phyloP scores from a whole-genome alignment of 2,113 vertebrate genomes.

The Tympanuchus pallidicinctus region DNA sequence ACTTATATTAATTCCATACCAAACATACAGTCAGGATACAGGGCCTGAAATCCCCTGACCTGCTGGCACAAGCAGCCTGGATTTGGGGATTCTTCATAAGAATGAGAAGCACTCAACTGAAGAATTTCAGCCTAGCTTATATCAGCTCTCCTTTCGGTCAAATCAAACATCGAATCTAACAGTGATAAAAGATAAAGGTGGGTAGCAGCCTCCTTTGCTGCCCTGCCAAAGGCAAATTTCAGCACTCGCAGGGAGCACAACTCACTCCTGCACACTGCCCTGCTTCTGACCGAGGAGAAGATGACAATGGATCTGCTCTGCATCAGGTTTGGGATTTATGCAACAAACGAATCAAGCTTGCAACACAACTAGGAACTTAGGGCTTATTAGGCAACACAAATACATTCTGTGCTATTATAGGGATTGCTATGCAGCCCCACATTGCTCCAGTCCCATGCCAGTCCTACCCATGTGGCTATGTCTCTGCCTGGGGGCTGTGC shows the following conservation, averaged over 20 bases:
- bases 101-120: not conserved
- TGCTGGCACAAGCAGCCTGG: fast-evolving
- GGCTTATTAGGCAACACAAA: not conserved
- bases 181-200: not conserved
- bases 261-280: not conserved
- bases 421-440: fast-evolving
- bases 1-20: not conserved
- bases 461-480: fast-evolving
- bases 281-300: not conserved
- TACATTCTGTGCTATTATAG: fast-evolving
- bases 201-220: not conserved
- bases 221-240: not conserved
- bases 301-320: fast-evolving
- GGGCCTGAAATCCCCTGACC: not conserved
- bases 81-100: not conserved
- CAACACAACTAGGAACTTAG: not conserved
- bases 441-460: fast-evolving
- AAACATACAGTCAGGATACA: fast-evolving
- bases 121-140: not conserved
- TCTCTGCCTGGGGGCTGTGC: not conserved
- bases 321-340: not conserved
- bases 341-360: not conserved
- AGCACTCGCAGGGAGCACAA: fast-evolving
- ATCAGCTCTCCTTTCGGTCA: not conserved
- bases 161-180: not conserved